Evolutionary conservation across 2,888 invertebrate species (phyloP), one percentile per base, ranked within the genome.

Genomic region (Eurytoma californica): DNA sequence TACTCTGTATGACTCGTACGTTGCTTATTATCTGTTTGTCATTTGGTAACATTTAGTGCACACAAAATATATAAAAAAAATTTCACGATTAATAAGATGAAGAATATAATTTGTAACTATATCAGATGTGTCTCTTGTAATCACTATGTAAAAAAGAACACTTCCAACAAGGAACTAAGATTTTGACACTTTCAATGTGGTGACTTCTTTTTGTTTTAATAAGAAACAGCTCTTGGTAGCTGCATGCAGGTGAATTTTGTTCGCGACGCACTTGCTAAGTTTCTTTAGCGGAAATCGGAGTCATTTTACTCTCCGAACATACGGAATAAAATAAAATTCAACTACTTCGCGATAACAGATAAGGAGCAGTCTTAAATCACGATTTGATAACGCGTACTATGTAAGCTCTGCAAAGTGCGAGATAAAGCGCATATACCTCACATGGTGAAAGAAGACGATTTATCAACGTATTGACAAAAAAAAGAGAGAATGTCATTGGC

Each of bases 361-460:
- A 86, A 87, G 84, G 82, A 80, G 58, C 78, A 65, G 80, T 83
- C 82, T 84, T 86, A 85, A 87, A 86, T 86, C 84, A 86, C 83
- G 75, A 72, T 49, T 47, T 69, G 87, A 87, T 87, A 87, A 87
- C 83, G 68, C 80, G 20, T 81, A 83, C 80, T 75, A 77, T 24
- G 24, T 80, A 81, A 81, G 83, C 77, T 85, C 69, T 70, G 24
- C 49, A 82, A 84, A 84, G 80, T 81, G 47, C 75, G 74, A 73
- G 80, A 79, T 77, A 76, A 80, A 80, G 77, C 73, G 70, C 63
- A 39, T 39, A 70, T 70, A 73, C 78, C 60, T 49, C 74, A 79
- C 65, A 66, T 28, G 53, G 47, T 51, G 7, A 49, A 70, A 60
- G 47, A 39, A 60, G 47, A 39, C 49, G 53, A 39, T 63, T 80